Percentiles rank a stretch among this genome's conserved stretches.
Evolutionary conservation across 2,797 vertebrate species (phyloP).

Genomic region (Cercopithecus neglectus): DNA sequence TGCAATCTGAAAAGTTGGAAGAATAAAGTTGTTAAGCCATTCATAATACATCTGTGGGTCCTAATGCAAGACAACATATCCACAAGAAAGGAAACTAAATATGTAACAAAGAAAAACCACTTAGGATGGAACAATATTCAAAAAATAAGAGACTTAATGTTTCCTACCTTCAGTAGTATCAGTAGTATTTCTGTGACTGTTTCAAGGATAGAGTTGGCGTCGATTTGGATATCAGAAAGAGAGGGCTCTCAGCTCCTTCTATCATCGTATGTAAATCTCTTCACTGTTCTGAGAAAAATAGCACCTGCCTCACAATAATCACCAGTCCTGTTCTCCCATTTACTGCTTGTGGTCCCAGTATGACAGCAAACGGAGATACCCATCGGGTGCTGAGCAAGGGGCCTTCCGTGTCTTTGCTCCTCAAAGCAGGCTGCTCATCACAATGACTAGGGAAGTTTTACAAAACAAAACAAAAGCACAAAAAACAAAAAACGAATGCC

Average conservation of each 20-base stretch:
- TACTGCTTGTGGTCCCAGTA: background rate
- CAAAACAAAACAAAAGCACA: background rate
- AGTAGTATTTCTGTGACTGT: background rate
- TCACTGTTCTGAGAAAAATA: background rate
- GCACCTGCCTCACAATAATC: background rate
- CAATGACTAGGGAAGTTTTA: background rate
- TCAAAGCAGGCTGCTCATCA: background rate
- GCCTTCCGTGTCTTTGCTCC: background rate
- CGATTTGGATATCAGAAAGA: background rate
- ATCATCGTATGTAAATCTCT: background rate
- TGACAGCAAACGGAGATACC: background rate
- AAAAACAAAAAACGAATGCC: background rate
- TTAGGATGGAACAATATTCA: background rate
- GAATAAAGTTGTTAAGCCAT: constrained; percentile 68
- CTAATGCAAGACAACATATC: background rate
- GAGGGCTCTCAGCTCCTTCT: background rate
- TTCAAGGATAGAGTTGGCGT: background rate
- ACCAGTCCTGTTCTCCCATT: background rate
- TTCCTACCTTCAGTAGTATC: background rate
- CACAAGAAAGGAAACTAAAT: constrained; percentile 32
- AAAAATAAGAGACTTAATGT: background rate
- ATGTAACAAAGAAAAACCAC: background rate
- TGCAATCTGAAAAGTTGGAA: constrained; percentile 52
- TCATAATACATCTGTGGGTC: constrained; percentile 55
- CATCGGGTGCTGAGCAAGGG: background rate